A percentile compares a stretch with the other conserved stretches of the same genome.
Conservation (phyloP, 2,113 vertebrate species). For the Trachemys scripta region DNA sequence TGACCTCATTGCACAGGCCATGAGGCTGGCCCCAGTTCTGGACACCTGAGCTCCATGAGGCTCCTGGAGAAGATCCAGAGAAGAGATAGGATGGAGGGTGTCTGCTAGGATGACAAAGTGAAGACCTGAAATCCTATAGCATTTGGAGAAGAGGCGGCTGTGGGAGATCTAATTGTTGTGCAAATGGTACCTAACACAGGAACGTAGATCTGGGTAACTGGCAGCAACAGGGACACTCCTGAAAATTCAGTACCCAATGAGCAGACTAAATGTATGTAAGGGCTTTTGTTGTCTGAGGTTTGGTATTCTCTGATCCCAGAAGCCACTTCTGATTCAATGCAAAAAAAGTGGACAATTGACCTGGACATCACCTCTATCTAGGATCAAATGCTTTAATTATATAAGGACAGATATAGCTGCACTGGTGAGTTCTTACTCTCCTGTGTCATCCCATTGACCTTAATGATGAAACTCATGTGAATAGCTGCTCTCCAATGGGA, state of each 20-base stretch:
- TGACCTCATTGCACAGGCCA: accelerated
- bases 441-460: not conserved
- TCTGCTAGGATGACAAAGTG: not conserved
- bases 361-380: not conserved
- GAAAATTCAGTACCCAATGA: accelerated
- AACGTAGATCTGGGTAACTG: accelerated
- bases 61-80: not conserved
- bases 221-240: not conserved
- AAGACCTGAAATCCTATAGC: not conserved
- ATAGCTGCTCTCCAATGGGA: accelerated
- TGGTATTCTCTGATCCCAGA: not conserved
- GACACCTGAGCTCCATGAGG: not conserved
- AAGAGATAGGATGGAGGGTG: not conserved
- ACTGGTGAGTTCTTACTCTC: not conserved
- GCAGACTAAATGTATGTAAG: accelerated
- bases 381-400: not conserved
- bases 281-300: not conserved
- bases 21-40: not conserved
- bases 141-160: accelerated
- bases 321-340: not conserved
- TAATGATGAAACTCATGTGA: accelerated
- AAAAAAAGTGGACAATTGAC: not conserved
- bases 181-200: accelerated
- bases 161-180: accelerated
- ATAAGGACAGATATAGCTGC: not conserved